Conservation (phyloP, 2,888 invertebrate genomes). For the Deilephila elpenor region DNA sequence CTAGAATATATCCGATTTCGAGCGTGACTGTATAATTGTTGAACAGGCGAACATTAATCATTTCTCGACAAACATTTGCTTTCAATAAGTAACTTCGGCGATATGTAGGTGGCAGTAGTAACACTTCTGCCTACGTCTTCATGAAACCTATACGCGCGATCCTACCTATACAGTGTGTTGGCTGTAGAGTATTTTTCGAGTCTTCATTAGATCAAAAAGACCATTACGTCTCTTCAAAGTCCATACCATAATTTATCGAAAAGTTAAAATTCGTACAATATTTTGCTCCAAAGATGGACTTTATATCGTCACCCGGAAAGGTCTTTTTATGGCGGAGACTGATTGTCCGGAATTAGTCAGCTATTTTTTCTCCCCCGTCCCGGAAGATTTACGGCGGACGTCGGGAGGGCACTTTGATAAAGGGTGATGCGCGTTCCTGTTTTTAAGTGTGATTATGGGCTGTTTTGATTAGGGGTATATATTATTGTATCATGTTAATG, state of each 20-base stretch:
- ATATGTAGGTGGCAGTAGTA: no score
- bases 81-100: no score
- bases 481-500: no score
- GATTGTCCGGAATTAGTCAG: slow-evolving; percentile 70
- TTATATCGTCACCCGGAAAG: slow-evolving; percentile 33
- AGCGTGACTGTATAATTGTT: no score
- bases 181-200: no score
- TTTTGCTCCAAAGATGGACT: slow-evolving; percentile 23
- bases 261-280: slow-evolving; percentile 6
- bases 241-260: neutral
- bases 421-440: slow-evolving; percentile 46
- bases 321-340: slow-evolving; percentile 62
- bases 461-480: neutral
- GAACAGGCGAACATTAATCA: no score
- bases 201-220: neutral
- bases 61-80: no score
- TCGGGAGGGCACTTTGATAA: slow-evolving; percentile 53
- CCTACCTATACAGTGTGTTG: no score
- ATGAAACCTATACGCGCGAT: no score
- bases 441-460: neutral
- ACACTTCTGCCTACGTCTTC: no score
- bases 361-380: slow-evolving; percentile 58
- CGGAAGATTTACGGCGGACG: slow-evolving; percentile 53
- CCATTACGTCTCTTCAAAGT: neutral
- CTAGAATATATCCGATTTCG: no score